A percentile compares a stretch with the other conserved stretches of the same genome.
These are phyloP conservation scores for Eurystomus glaucurus DNA, from an alignment of 2,797 vertebrate species.

Conservation along the genomic window DNA sequence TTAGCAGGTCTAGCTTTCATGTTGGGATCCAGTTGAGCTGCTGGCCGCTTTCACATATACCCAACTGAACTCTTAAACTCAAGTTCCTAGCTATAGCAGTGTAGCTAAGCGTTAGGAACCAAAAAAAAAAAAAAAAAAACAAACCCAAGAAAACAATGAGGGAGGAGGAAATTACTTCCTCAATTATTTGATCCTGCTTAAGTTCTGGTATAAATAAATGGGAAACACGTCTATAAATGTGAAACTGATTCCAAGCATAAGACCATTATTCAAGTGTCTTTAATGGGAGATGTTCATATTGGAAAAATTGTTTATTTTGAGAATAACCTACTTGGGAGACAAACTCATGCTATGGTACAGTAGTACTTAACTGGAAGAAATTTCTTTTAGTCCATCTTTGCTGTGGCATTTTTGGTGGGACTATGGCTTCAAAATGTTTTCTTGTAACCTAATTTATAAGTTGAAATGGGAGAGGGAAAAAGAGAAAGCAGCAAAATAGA, in stretches of 20 bases:
- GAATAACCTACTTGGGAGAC: not conserved
- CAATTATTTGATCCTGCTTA: not conserved
- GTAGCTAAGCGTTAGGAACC: not conserved
- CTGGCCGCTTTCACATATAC: not conserved
- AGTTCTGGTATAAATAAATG: not conserved
- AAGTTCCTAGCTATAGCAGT: not conserved
- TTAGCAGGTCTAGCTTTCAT: not conserved
- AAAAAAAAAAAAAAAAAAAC: too few relatives aligned
- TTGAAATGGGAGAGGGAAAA: not conserved
- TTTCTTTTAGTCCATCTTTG: not conserved
- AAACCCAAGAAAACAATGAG: not conserved
- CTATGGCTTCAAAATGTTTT: not conserved
- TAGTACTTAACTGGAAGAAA: not conserved
- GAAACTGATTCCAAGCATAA: not conserved
- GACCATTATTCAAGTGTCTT: not conserved
- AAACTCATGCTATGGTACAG: not conserved
- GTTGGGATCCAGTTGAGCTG: not conserved
- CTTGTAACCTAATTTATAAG: not conserved
- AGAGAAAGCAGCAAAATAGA: not conserved
- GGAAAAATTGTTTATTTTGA: not conserved
- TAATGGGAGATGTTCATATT: not conserved
- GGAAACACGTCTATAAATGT: not conserved
- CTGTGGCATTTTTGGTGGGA: not conserved
- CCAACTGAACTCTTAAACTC: accelerated
- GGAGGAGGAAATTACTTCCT: not conserved